Evolutionary conservation across 1,140 invertebrate species (phyloP).

Genomic region (Ptiloglossa arizonensis): DNA sequence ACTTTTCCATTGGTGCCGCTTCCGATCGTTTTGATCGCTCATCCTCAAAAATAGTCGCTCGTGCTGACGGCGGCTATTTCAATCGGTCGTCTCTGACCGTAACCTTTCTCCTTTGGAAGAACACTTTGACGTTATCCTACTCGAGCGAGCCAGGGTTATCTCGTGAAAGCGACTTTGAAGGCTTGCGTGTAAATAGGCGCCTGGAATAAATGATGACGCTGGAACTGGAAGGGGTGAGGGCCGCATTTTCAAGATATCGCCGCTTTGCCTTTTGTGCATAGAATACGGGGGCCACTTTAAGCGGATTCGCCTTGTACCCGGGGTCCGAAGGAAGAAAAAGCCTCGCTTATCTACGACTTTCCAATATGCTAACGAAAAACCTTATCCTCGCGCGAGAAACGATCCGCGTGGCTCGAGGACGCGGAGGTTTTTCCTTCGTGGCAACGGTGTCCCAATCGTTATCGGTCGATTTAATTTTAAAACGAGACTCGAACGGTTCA

Average conservation of each 20-base stretch:
- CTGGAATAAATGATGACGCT: constrained; percentile 75
- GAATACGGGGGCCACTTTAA: constrained; percentile 39
- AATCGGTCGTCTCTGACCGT: constrained; percentile 54
- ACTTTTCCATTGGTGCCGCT: constrained; percentile 53
- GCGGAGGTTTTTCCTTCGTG: not conserved
- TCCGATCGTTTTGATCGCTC: constrained; percentile 64
- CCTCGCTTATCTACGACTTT: constrained; percentile 56
- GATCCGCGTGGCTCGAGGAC: not conserved
- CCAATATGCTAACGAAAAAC: constrained; percentile 44
- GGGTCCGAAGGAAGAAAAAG: constrained; percentile 42
- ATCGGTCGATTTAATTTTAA: too few species aligned
- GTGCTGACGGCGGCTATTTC: constrained; percentile 52
- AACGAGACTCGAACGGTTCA: too few species aligned
- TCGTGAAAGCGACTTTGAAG: constrained; percentile 74
- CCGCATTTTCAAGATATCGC: constrained; percentile 59
- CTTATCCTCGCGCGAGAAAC: not conserved
- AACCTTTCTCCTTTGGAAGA: constrained; percentile 51
- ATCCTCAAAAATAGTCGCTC: constrained; percentile 57
- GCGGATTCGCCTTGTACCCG: constrained; percentile 38
- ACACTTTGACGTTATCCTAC: constrained; percentile 75
- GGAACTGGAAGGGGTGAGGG: not conserved
- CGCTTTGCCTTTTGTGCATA: constrained; percentile 60
- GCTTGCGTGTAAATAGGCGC: constrained; percentile 74
- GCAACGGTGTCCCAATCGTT: not conserved
- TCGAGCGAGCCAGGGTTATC: constrained; percentile 69